Base-by-base conservation (phyloP, 2,113 vertebrate genomes). In the Syngnathus typhle region DNA sequence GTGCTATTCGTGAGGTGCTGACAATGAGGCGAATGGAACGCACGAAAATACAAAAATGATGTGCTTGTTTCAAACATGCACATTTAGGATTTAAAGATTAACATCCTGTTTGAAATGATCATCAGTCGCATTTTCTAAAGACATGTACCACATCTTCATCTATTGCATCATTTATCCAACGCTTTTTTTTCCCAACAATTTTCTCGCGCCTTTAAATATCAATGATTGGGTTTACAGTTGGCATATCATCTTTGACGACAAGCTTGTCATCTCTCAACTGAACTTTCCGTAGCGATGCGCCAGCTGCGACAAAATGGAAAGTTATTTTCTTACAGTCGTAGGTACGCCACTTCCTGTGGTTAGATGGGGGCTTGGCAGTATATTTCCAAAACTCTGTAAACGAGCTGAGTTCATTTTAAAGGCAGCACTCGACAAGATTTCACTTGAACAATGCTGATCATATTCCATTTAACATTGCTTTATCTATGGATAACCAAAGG, bases 261-360 rank as follows among this genome's bases (percentile, higher is more conserved):
- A 21, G 21, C 19, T 52, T 52, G 49, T 52, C 7, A n/a, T 8
- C 49, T 61, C 51, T 51, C 36, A 65, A 49, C 65, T 44, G 60
- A 73, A 58, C 10, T 61, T 27, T 39, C 15, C 21, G 54, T 73
- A 72, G 5, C 75, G 84, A 76, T 67, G 81, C 76, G 74, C 71
- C 63, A 81, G 73, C 16, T 86, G 74, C 70, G 61, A 43, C 16
- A 3, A 32, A 32, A 68, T 85, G 82, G 76, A 87, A 88, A 79
- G 7, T 77, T 72, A 4, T 56, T 75, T 71, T 71, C 69, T 68
- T 13, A 63, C 69, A 70, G 7, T 51, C 73, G 72, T 56, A 9
- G 7, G 9, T 41, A 43, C 8, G 66, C 85, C 87, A 85, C 86
- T 81, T 90, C 89, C 89, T 89, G 78, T 67, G 8, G 37, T 19